Evolutionary conservation across 2,888 invertebrate species (phyloP), one percentile per base, ranked within the genome.

Genomic region (Muschampia plurimacula): DNA sequence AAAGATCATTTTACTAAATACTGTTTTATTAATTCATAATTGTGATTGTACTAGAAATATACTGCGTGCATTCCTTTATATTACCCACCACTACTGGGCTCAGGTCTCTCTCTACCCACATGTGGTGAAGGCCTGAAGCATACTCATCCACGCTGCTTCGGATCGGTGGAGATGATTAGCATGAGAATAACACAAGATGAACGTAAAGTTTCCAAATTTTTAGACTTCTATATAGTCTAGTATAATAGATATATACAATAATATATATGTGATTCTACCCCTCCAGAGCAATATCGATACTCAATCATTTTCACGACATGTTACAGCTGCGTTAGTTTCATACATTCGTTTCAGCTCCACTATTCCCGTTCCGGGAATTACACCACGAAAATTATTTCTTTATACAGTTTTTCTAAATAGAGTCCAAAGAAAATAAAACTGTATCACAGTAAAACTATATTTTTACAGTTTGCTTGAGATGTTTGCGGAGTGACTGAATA

Each of bases 271-370:
- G 22, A 10, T 62, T 39, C n/a, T 36, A 62, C 13, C 59, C 59
- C 60, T 60, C 60, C 10, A 22, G 41, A 44, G 44, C 63, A 44
- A 63, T 64, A 44, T 28, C 44, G 64, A 44, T 64, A 64, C 64
- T 64, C 64, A 64, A 64, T 64, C 64, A 64, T 64, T 64, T 64
- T 44, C 46, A 44, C 46, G 64, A 64, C 64, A 64, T 46, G 64
- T 46, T 64, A 44, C 46, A 64, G 64, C 64, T 64, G 64, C 64
- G 64, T 46, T 46, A 64, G 64, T 22, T 64, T 64, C 41, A 15
- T 39, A 36, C 39, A 63, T n/a, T 13, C 28, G 22, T 46, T 64
- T 64, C 41, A 62, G 62, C 36, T 62, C 15, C 36, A 36, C 59
- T 13, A 60, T 32, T 60, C 59, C 32, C 59, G 8, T 13, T 36